phyloP scores from a whole-genome alignment of 2,113 vertebrate genomes.

The Malurus melanocephalus region DNA sequence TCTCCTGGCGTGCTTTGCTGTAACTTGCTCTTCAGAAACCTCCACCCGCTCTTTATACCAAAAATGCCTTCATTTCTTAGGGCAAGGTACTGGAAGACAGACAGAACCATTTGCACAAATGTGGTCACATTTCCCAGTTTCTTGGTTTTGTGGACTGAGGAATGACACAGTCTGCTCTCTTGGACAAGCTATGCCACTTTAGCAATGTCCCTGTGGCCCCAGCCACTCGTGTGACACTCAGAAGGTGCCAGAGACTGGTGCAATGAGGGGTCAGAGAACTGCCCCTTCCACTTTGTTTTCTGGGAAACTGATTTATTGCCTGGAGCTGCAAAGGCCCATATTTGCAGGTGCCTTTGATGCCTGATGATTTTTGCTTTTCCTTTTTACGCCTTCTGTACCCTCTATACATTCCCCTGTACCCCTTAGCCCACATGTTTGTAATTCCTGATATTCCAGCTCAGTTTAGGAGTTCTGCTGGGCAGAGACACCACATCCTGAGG shows the following conservation, averaged over 20 bases:
- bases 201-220: accelerated
- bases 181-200: neutral
- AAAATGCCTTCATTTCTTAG: neutral
- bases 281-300: neutral
- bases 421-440: no score
- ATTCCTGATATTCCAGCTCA: no score
- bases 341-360: neutral
- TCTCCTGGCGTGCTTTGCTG: neutral
- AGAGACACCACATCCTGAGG: no score
- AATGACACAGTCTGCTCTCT: neutral
- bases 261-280: accelerated
- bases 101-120: neutral
- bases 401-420: no score
- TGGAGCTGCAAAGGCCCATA: neutral
- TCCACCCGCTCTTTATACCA: neutral
- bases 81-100: neutral
- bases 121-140: neutral
- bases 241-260: neutral
- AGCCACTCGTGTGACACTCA: accelerated
- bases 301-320: neutral
- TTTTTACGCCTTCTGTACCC: no score
- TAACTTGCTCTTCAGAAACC: neutral
- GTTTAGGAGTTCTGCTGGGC: no score
- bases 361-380: no score
- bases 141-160: neutral